Percentiles rank a stretch among this genome's conserved stretches.
These are phyloP conservation scores for Laupala kohalensis DNA, from an alignment of 1,140 invertebrate genomes.

Conservation along the genomic window DNA sequence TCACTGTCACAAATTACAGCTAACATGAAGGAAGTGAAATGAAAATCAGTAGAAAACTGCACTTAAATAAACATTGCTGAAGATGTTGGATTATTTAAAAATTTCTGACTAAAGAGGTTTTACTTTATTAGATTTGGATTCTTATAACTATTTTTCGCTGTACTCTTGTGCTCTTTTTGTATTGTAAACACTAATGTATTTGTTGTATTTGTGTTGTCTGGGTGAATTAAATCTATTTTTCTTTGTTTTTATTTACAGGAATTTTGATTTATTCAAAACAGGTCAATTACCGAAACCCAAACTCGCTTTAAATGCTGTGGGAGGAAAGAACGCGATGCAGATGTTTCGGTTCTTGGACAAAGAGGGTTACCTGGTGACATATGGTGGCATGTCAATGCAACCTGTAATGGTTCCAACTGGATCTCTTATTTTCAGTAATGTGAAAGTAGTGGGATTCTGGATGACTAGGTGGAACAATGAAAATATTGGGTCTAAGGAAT, in stretches of 20 bases:
- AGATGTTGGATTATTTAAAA: too few relatives aligned
- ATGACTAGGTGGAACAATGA: slow-evolving; percentile 55
- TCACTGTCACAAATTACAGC: too few relatives aligned
- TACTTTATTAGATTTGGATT: too few relatives aligned
- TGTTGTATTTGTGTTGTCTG: too few relatives aligned
- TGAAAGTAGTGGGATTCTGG: slow-evolving; percentile 86
- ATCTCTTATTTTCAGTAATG: slow-evolving; percentile 85
- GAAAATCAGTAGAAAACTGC: too few relatives aligned
- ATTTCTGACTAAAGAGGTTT: too few relatives aligned
- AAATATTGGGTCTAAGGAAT: too few relatives aligned
- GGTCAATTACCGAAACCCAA: slow-evolving; percentile 52
- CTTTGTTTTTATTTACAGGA: slow-evolving; percentile 28
- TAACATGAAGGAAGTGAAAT: too few relatives aligned
- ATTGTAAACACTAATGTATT: too few relatives aligned
- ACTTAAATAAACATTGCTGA: too few relatives aligned
- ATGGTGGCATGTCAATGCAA: slow-evolving; percentile 93
- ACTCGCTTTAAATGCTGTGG: slow-evolving; percentile 89
- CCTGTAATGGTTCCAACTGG: slow-evolving; percentile 73
- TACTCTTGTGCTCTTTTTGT: too few relatives aligned
- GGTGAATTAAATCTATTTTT: neutral
- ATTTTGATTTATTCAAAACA: slow-evolving; percentile 56
- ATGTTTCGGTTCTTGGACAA: slow-evolving; percentile 59
- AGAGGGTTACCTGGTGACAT: slow-evolving; percentile 80
- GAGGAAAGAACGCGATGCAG: slow-evolving; percentile 78
- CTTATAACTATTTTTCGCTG: too few relatives aligned